Evolutionary conservation across 1,140 invertebrate species (phyloP).

Genomic region (Heliothis virescens): DNA sequence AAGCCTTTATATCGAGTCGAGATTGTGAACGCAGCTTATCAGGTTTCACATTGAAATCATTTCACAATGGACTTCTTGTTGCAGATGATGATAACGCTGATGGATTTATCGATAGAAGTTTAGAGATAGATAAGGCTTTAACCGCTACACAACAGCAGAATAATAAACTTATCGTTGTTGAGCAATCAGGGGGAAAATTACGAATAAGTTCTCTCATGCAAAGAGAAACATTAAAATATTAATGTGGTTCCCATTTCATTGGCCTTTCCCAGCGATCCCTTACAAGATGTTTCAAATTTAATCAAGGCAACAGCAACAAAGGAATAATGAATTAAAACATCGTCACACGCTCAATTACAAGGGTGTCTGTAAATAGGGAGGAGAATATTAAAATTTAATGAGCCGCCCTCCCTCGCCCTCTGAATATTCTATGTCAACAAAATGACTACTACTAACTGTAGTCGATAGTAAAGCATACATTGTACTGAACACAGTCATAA

Average conservation of each 20-base stretch:
- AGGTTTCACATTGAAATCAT: constrained; percentile 24
- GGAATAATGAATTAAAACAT: constrained; percentile 37
- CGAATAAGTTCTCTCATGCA: no score
- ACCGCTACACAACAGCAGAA: no score
- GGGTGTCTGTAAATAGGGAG: constrained; percentile 31
- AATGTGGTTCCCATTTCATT: neutral
- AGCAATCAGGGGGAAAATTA: no score
- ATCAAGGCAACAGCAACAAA: constrained; percentile 43
- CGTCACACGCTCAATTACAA: constrained; percentile 43
- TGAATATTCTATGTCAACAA: constrained; percentile 43
- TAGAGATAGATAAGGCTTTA: neutral
- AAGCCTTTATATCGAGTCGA: constrained; percentile 15
- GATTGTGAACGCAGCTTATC: constrained; percentile 17
- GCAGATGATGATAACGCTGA: neutral
- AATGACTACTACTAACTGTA: constrained; percentile 31
- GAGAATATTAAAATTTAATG: constrained; percentile 46
- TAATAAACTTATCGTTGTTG: no score
- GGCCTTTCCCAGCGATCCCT: constrained; percentile 31
- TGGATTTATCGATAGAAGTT: neutral
- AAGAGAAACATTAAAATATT: neutral
- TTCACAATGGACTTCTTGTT: constrained; percentile 4
- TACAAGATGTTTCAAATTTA: constrained; percentile 43
- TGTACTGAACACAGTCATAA: neutral
- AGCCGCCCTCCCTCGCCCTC: constrained; percentile 28
- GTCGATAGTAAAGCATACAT: constrained; percentile 5